These are phyloP conservation scores for Leucophenga varia DNA, from an alignment of 1,140 invertebrate species.

Conservation along the genomic window DNA sequence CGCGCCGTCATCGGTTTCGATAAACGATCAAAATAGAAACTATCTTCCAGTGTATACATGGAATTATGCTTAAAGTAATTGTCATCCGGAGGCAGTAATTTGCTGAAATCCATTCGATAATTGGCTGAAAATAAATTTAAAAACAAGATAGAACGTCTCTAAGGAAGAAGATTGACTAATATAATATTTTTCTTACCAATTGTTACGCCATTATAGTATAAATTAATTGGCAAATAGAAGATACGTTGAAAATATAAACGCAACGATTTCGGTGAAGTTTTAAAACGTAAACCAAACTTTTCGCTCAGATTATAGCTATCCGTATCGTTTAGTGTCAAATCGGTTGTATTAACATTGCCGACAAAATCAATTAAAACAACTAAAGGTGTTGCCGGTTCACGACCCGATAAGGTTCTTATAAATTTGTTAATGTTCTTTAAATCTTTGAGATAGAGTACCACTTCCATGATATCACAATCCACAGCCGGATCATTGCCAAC, in stretches of 20 bases:
- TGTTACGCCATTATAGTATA: constrained; percentile 35
- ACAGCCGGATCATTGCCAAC: constrained; percentile 45
- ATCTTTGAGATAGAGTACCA: constrained; percentile 38
- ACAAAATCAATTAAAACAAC: constrained; percentile 42
- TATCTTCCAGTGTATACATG: constrained; percentile 18
- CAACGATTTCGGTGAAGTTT: constrained; percentile 37
- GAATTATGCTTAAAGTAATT: constrained; percentile 19
- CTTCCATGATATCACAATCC: constrained; percentile 45
- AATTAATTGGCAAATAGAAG: constrained; percentile 45
- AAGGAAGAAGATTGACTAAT: background rate
- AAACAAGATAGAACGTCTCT: background rate
- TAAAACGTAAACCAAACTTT: constrained; percentile 39
- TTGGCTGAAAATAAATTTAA: constrained; percentile 17
- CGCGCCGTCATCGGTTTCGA: constrained; percentile 27
- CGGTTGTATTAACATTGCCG: constrained; percentile 36
- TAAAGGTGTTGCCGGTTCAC: constrained; percentile 13
- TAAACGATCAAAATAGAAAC: constrained; percentile 35
- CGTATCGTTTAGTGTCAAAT: constrained; percentile 29
- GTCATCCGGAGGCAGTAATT: constrained; percentile 33
- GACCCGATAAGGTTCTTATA: constrained; percentile 23
- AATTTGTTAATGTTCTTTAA: constrained; percentile 32
- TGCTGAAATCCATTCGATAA: constrained; percentile 40
- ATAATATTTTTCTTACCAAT: constrained; percentile 36
- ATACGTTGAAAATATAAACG: constrained; percentile 45
- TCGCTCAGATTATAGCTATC: constrained; percentile 38